Evolutionary conservation across 2,797 vertebrate species (phyloP).

Genomic region (Tolypeutes matacus): DNA sequence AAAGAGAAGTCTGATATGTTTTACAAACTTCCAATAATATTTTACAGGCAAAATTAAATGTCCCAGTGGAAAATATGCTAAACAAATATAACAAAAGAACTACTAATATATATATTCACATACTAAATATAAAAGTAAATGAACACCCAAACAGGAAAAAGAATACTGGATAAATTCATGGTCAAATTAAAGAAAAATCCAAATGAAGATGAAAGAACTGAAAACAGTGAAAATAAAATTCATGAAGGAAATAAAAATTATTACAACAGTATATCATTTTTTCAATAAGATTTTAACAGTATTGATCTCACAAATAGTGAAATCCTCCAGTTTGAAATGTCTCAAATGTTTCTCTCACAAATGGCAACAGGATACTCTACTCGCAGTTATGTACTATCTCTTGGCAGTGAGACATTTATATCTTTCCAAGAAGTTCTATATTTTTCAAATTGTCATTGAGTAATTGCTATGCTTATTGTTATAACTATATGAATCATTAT

Average conservation of each 20-base stretch:
- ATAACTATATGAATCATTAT: neutral
- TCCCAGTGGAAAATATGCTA: neutral
- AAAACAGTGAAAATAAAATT: neutral
- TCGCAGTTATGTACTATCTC: neutral
- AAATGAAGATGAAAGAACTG: neutral
- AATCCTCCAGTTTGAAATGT: neutral
- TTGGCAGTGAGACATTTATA: neutral
- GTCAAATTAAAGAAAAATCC: neutral
- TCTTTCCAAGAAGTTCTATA: neutral
- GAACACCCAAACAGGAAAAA: neutral
- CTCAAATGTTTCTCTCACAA: slow-evolving; percentile 1
- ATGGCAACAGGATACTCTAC: neutral
- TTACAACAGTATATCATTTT: neutral
- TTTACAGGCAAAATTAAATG: neutral
- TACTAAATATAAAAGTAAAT: neutral
- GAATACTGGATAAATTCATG: neutral
- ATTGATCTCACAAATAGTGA: neutral
- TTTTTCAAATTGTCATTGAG: neutral
- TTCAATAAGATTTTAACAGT: neutral
- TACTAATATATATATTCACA: neutral
- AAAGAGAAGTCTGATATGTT: neutral
- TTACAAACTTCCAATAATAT: neutral
- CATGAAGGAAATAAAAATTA: neutral
- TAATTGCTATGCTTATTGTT: neutral
- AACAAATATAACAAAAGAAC: neutral